A percentile compares a stretch with the other conserved stretches of the same genome.
phyloP scores from a whole-genome alignment of 2,888 invertebrate genomes.

The Shargacucullia verbasci region DNA sequence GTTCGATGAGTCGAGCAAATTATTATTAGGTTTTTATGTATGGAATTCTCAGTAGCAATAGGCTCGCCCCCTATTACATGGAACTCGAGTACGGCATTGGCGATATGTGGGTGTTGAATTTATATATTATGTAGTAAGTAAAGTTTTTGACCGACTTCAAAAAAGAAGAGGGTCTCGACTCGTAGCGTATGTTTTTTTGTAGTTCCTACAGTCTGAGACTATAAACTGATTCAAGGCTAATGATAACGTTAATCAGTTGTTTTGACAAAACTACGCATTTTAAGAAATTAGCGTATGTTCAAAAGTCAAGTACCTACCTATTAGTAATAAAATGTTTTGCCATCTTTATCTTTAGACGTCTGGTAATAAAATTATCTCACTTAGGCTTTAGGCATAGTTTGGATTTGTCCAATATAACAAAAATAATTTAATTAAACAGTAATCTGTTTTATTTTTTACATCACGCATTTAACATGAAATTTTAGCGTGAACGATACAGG shows the following conservation, averaged over 20 bases:
- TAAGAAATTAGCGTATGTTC: slow-evolving; percentile 2
- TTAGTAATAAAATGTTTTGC: slow-evolving; percentile 6
- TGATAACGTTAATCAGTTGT: slow-evolving; percentile 35
- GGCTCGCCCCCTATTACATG: too few species aligned
- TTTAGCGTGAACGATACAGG: too few species aligned
- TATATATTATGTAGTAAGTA: too few species aligned
- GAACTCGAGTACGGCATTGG: too few species aligned
- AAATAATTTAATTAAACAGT: neutral
- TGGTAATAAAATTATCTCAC: neutral
- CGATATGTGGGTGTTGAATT: too few species aligned
- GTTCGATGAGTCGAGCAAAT: too few species aligned
- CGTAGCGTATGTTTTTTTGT: too few species aligned
- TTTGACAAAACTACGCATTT: slow-evolving; percentile 9
- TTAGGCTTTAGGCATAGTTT: too few species aligned
- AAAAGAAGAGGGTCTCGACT: too few species aligned
- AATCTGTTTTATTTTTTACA: neutral
- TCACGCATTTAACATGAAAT: slow-evolving; percentile 2
- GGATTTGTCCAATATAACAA: neutral
- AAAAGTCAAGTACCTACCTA: neutral
- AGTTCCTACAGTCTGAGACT: slow-evolving; percentile 8
- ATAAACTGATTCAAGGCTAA: slow-evolving; percentile 23
- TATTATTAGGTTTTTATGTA: too few species aligned
- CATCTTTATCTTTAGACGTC: slow-evolving; percentile 7
- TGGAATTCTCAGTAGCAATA: too few species aligned
- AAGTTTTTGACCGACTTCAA: neutral